These are phyloP conservation scores for Hermaeophaga mercurialis DNA, from an alignment of 2,888 invertebrate genomes.

Conservation along the genomic window DNA sequence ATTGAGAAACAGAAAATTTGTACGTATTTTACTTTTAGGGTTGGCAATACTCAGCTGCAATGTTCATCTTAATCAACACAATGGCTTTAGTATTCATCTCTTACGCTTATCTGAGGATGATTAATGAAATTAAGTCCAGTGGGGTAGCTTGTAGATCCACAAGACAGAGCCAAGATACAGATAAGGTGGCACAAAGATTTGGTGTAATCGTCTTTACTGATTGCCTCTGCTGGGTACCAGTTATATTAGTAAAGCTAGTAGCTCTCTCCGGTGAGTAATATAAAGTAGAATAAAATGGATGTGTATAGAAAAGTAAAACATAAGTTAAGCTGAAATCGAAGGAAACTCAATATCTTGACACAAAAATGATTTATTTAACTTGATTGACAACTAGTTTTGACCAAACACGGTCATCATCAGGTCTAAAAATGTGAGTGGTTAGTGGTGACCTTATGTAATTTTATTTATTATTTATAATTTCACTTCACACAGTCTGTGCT, in stretches of 20 bases:
- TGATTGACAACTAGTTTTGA: no score
- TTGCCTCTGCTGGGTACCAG: slow-evolving; percentile 66
- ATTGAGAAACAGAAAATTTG: no score
- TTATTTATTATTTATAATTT: no score
- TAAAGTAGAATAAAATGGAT: neutral
- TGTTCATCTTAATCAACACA: slow-evolving; percentile 64
- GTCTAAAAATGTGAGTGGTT: no score
- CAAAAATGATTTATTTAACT: no score
- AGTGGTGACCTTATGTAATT: no score
- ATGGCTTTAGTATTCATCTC: slow-evolving; percentile 63
- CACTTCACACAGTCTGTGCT: no score
- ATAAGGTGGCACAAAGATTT: slow-evolving; percentile 63
- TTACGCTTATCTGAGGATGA: slow-evolving; percentile 64
- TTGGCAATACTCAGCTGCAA: slow-evolving; percentile 65
- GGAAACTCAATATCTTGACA: no score
- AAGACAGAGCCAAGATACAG: slow-evolving; percentile 62
- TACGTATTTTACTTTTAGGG: slow-evolving; percentile 55
- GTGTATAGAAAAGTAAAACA: no score
- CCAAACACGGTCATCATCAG: no score
- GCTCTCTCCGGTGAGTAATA: slow-evolving; percentile 60
- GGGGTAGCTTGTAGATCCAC: slow-evolving; percentile 64
- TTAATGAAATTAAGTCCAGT: slow-evolving; percentile 63
- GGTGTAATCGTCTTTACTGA: slow-evolving; percentile 66
- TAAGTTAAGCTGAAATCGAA: no score
- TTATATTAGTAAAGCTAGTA: slow-evolving; percentile 63